Evolutionary conservation across 2,113 vertebrate genomes (phyloP), one percentile per base, ranked within the genome.

Genomic region (Rallus limicola): DNA sequence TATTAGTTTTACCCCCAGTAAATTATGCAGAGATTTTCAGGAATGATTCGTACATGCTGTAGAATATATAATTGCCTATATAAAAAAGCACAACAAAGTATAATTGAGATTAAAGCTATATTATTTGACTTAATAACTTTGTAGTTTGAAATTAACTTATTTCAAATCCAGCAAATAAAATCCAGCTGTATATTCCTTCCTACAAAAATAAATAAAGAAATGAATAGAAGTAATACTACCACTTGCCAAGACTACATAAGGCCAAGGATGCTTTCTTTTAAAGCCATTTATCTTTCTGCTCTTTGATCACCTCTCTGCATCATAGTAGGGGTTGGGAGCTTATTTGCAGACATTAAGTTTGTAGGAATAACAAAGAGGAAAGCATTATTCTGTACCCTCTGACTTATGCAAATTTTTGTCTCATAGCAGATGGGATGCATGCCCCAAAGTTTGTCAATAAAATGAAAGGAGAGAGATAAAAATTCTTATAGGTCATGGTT

Each of bases 391-490:
- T 91, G 9, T 80, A 31, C 59, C n/a, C 58, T 89, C 24, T 64
- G 38, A 92, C 80, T 92, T 90, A 98, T 96, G 91, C 76, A 96
- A 97, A 98, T 97, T 75, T 52, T 38, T 64, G 10, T 74, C 65
- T 93, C 63, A 42, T 12, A 42, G 71, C n/a, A 95, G 74, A 79
- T 1, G 7, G 42, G 44, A 78, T 93, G 58, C 6, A 38, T 86
- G 36, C 26, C 65, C 56, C 44, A 71, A 94, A 87, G 67, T 97
- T 92, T 90, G 82, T 97, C 92, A 95, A 92, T 93, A 96, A 95
- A 97, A 60, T 56, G 62, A 94, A 93, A 91, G 26, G 40, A 84
- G 78, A 94, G 86, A 88, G 58, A 90, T 69, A 97, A 95, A 96
- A 83, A 89, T 40, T 74, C 56, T 72, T 76, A 75, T 70, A 87